Base-by-base conservation (phyloP, 2,888 invertebrate species). In the Hemithea aestivaria region DNA sequence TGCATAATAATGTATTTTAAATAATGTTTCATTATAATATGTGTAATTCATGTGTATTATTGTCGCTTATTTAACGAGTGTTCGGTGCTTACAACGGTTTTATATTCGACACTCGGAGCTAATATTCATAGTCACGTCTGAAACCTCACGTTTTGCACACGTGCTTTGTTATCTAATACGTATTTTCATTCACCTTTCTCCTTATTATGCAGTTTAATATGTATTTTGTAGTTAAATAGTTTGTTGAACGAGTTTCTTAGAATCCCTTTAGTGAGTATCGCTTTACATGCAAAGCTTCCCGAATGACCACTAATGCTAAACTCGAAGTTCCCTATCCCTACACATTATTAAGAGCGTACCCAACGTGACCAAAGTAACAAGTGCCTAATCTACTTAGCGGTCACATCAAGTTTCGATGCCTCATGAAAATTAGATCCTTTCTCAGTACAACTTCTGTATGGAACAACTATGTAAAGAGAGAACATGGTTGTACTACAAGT, bases 311-410 rank as follows among this genome's bases (percentile, higher is more conserved):
- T 62, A 66, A 64, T 66, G 56, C 58, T 44, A 47, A 53, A 58
- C 63, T 64, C 59, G 55, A 62, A 59, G 64, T 55, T 62, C 61
- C 43, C 45, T 47, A 53, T 48, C 54, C 58, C 55, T 48, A 60
- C 56, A 62, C 59, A 64, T 61, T 65, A 64, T 66, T 57, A 64
- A 58, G 56, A 59, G 60, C 56, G 53, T 56, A 53, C 58, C 53
- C 56, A 51, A 62, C 57, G 52, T 57, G 55, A 50, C 52, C 47
- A 55, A 62, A 66, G 69, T 71, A 68, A 70, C 70, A 75, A 74
- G 70, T 72, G 61, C 58, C 59, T 74, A 74, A 74, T 74, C 71
- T 67, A 54, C 66, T 73, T 73, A 67, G 66, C 56, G 68, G 67
- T 69, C 61, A 62, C 63, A 72, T 68, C 62, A 67, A 56, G 63